Percentiles rank a stretch among this genome's conserved stretches.
phyloP scores from a whole-genome alignment of 2,888 invertebrate species.

The Cheilosia scutellata region DNA sequence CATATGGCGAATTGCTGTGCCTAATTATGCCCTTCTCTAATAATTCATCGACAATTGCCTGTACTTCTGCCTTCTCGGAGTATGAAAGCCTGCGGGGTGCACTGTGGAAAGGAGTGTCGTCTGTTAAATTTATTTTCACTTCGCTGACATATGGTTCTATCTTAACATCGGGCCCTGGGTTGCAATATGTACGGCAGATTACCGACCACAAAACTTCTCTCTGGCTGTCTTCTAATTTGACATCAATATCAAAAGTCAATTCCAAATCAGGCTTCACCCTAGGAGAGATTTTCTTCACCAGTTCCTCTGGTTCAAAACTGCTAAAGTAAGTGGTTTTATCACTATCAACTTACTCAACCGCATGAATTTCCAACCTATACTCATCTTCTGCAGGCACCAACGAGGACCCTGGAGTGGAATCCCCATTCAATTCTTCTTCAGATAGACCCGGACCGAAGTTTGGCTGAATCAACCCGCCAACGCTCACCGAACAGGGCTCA shows the following conservation, averaged over 20 bases:
- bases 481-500: not conserved
- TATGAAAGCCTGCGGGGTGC: conserved; percentile 40
- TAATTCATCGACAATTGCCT: conserved; percentile 47
- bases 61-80: conserved; percentile 36
- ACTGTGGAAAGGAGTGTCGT: conserved; percentile 43
- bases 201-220: not conserved
- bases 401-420: too few species aligned
- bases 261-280: too few species aligned
- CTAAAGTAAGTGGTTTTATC: too few species aligned
- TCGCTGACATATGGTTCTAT: conserved; percentile 14
- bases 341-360: too few species aligned
- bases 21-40: conserved; percentile 54
- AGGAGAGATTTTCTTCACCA: too few species aligned
- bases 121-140: conserved; percentile 56
- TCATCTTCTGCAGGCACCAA: too few species aligned
- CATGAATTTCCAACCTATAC: too few species aligned
- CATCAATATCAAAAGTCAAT: too few species aligned
- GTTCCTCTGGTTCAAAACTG: too few species aligned
- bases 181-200: not conserved
- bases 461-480: too few species aligned
- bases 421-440: too few species aligned
- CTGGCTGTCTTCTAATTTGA: not conserved
- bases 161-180: not conserved
- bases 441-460: too few species aligned
- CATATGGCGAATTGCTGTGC: conserved; percentile 63